Conservation (phyloP, 2,113 vertebrate species). For the Uria aalge region DNA sequence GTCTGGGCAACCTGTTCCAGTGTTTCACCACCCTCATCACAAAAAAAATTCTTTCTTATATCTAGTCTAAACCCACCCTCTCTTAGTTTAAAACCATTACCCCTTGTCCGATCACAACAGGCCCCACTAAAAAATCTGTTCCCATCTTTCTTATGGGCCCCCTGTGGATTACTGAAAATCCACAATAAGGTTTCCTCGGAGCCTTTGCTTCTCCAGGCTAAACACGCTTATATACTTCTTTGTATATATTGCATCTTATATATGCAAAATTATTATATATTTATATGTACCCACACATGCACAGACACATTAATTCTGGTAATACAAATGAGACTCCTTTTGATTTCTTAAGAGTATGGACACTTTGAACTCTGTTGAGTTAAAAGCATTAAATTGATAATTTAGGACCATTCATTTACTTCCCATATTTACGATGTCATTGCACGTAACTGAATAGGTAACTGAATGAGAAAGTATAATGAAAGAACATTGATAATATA, state of each 20-base stretch:
- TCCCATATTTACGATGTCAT: neutral
- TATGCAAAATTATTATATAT: neutral
- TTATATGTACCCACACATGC: neutral
- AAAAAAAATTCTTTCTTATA: neutral
- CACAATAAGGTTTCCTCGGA: neutral
- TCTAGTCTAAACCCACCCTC: neutral
- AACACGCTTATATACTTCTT: neutral
- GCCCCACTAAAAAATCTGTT: neutral
- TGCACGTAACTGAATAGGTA: neutral
- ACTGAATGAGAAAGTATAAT: neutral
- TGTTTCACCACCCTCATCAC: neutral
- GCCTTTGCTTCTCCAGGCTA: neutral
- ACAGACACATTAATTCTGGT: neutral
- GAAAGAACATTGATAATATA: neutral
- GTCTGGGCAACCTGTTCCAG: neutral
- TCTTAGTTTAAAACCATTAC: neutral
- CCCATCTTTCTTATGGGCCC: neutral
- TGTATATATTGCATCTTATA: neutral
- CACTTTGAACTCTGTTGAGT: neutral
- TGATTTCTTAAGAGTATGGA: neutral
- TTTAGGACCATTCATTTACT: neutral
- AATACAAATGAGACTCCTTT: neutral
- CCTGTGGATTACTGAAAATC: neutral
- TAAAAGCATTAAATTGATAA: neutral
- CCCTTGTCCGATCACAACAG: neutral